Conservation (phyloP, 2,888 invertebrate genomes). For the Noctua janthina region DNA sequence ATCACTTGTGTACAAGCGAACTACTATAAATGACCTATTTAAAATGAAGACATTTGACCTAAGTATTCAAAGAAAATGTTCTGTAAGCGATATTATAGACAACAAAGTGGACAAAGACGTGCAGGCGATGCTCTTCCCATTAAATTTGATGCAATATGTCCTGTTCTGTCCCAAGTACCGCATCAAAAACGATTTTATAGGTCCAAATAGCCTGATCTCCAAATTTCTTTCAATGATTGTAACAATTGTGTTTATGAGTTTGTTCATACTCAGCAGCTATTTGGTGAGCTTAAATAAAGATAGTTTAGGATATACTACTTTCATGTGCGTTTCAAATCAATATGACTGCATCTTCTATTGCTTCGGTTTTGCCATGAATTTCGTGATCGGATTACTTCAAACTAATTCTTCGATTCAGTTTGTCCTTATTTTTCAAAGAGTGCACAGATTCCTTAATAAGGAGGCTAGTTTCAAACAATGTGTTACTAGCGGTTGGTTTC, state of each 20-base stretch:
- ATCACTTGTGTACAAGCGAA: background rate
- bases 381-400: background rate
- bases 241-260: background rate
- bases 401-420: conserved; percentile 8
- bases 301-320: background rate
- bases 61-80: background rate
- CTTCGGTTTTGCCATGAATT: conserved; percentile 29
- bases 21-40: background rate
- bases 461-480: background rate
- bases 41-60: conserved; percentile 5
- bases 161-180: conserved; percentile 47
- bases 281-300: background rate
- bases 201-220: conserved; percentile 16
- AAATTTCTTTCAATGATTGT: conserved; percentile 7
- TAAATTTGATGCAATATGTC: conserved; percentile 44
- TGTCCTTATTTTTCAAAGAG: conserved; percentile 22
- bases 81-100: background rate
- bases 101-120: conserved; percentile 53
- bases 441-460: conserved; percentile 24
- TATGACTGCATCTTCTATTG: conserved; percentile 9
- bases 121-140: conserved; percentile 47
- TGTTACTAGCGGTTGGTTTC: conserved; percentile 3
- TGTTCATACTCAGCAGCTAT: background rate
- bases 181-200: conserved; percentile 49
- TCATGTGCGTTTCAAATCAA: background rate